Conservation (phyloP, 2,888 invertebrate genomes). For the Agrochola lota region DNA sequence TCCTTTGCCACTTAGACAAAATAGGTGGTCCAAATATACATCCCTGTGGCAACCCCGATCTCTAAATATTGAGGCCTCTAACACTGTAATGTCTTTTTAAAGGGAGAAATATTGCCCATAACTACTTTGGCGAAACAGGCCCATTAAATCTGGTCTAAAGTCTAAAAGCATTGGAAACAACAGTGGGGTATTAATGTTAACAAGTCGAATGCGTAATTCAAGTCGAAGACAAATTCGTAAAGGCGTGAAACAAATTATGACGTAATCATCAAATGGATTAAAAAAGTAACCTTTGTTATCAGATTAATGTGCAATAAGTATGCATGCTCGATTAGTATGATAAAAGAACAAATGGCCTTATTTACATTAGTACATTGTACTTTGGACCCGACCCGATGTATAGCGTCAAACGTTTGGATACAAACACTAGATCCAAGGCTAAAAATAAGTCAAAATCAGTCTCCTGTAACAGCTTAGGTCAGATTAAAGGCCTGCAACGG, state of each 20-base stretch:
- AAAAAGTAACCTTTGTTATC: conserved; percentile 24
- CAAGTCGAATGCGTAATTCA: conserved; percentile 10
- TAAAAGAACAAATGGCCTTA: conserved; percentile 20
- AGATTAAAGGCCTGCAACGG: neutral
- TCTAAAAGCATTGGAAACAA: neutral
- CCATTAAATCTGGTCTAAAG: neutral
- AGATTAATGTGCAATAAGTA: conserved; percentile 27
- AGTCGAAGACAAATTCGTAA: neutral
- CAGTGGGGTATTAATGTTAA: neutral
- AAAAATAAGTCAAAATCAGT: conserved; percentile 2
- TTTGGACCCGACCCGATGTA: conserved; percentile 11
- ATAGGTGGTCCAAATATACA: conserved; percentile 20
- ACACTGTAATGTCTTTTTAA: neutral
- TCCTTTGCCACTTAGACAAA: neutral
- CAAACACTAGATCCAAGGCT: neutral
- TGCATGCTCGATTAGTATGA: conserved; percentile 28
- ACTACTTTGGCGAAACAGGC: neutral
- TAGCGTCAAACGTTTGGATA: conserved; percentile 9
- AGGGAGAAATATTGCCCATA: no score
- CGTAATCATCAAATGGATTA: neutral
- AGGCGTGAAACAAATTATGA: conserved; percentile 7
- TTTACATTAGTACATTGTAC: conserved; percentile 31
- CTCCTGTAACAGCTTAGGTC: neutral
- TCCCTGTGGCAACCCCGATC: conserved; percentile 1
- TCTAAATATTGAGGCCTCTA: neutral